These are phyloP conservation scores for Marasmarcha lunaedactyla DNA, from an alignment of 2,888 invertebrate species.

Conservation along the genomic window DNA sequence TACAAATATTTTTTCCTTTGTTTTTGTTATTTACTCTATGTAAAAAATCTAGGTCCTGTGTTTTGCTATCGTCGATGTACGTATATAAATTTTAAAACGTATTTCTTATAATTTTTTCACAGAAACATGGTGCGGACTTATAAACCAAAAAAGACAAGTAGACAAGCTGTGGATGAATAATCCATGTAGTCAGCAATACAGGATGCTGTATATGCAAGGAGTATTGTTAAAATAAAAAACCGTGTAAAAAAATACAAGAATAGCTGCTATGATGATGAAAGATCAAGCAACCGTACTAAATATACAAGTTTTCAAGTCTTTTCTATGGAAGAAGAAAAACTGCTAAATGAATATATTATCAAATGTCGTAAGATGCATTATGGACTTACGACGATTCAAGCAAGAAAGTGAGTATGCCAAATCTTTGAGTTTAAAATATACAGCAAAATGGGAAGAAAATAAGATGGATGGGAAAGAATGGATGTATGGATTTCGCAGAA, in stretches of 20 bases:
- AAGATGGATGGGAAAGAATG: slow-evolving; percentile 13
- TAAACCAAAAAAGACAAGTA: too few relatives aligned
- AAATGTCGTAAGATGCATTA: slow-evolving; percentile 10
- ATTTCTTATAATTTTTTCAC: too few relatives aligned
- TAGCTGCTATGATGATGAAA: background rate
- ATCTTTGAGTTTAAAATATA: slow-evolving; percentile 7
- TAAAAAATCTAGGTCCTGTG: too few relatives aligned
- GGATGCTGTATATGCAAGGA: background rate
- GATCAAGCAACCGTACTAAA: slow-evolving; percentile 5
- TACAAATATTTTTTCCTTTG: too few relatives aligned
- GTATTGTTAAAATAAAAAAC: slow-evolving; percentile 3
- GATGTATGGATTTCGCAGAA: slow-evolving; percentile 7
- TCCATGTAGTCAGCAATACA: too few relatives aligned
- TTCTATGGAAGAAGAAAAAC: slow-evolving; percentile 7
- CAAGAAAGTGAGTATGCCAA: slow-evolving; percentile 8
- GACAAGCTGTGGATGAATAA: too few relatives aligned
- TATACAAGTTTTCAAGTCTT: slow-evolving; percentile 8
- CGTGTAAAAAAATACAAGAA: slow-evolving; percentile 4
- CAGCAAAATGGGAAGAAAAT: slow-evolving; percentile 11
- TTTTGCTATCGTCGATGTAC: background rate
- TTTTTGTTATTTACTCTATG: too few relatives aligned
- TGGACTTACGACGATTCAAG: slow-evolving; percentile 7
- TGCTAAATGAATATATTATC: slow-evolving; percentile 9
- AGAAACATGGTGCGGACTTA: too few relatives aligned
- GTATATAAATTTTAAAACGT: too few relatives aligned